Evolutionary conservation across 2,888 invertebrate species (phyloP).

Genomic region (Phrixothrix hirtus): DNA sequence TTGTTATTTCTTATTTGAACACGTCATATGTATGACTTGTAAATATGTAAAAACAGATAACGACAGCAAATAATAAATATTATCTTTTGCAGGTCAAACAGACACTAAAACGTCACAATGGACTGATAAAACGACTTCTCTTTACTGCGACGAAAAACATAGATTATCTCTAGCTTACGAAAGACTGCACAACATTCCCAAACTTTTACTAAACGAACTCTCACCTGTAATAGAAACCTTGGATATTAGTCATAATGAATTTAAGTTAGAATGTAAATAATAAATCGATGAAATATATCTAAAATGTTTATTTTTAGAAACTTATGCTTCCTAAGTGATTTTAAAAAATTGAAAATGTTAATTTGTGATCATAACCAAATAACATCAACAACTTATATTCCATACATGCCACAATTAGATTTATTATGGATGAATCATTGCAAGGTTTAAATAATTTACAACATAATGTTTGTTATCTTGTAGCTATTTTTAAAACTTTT

Average conservation of each 20-base stretch:
- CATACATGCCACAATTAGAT: constrained; percentile 71
- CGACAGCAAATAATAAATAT: neutral
- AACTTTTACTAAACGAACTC: constrained; percentile 66
- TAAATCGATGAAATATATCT: too few relatives aligned
- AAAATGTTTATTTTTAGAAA: too few relatives aligned
- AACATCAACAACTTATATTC: constrained; percentile 70
- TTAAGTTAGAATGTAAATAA: too few relatives aligned
- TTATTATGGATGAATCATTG: constrained; percentile 78
- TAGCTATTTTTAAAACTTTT: constrained; percentile 46
- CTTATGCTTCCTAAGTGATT: constrained; percentile 72
- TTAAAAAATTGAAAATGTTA: constrained; percentile 72
- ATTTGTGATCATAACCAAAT: constrained; percentile 82
- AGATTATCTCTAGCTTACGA: constrained; percentile 72
- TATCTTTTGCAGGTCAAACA: constrained; percentile 18
- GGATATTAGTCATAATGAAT: constrained; percentile 74
- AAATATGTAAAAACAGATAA: neutral
- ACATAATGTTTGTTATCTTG: too few relatives aligned
- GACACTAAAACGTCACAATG: constrained; percentile 12
- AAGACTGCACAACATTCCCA: constrained; percentile 66
- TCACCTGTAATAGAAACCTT: constrained; percentile 65
- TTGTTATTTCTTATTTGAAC: too few relatives aligned
- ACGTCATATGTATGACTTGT: too few relatives aligned
- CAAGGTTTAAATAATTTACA: constrained; percentile 58
- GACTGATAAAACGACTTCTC: constrained; percentile 4
- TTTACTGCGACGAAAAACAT: constrained; percentile 12